Percentiles rank a stretch among this genome's conserved stretches.
Conservation (phyloP, 1,140 invertebrate species). For the Caenorhabditis latens region DNA sequence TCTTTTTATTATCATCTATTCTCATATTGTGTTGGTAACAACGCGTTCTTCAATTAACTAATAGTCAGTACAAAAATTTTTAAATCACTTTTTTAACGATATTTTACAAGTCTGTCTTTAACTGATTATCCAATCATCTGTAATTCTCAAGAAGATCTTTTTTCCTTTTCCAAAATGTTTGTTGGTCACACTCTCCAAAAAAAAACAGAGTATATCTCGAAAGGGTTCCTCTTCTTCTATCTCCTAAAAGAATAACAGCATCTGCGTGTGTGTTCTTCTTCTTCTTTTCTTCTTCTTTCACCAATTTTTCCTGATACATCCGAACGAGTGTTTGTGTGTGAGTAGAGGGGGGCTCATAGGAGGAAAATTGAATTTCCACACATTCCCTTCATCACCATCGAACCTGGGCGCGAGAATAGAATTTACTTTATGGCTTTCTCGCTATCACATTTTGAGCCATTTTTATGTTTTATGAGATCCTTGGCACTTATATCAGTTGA, state of each 20-base stretch:
- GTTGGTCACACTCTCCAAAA: not conserved
- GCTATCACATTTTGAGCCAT: not conserved
- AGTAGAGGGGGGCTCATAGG: not conserved
- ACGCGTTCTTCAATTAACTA: no score
- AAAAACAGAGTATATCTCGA: not conserved
- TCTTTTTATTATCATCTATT: no score
- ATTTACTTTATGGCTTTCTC: not conserved
- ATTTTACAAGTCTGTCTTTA: no score
- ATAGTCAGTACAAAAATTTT: no score
- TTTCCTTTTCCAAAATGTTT: no score
- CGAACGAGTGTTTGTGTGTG: not conserved
- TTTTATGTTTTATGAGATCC: no score
- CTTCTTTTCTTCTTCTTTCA: not conserved
- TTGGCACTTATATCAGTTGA: no score
- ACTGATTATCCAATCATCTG: no score
- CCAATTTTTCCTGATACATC: not conserved
- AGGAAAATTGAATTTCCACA: slow-evolving; percentile 4
- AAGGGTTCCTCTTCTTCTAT: not conserved
- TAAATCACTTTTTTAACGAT: no score
- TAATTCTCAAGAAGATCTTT: no score
- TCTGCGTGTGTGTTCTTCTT: slow-evolving; percentile 7
- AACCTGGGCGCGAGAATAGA: slow-evolving; percentile 1
- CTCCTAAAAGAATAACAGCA: not conserved
- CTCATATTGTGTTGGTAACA: no score
- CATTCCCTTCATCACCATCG: not conserved